Percentiles rank a stretch among this genome's conserved stretches.
Evolutionary conservation across 2,797 vertebrate species (phyloP).

Genomic region (Phylloscopus collybita): DNA sequence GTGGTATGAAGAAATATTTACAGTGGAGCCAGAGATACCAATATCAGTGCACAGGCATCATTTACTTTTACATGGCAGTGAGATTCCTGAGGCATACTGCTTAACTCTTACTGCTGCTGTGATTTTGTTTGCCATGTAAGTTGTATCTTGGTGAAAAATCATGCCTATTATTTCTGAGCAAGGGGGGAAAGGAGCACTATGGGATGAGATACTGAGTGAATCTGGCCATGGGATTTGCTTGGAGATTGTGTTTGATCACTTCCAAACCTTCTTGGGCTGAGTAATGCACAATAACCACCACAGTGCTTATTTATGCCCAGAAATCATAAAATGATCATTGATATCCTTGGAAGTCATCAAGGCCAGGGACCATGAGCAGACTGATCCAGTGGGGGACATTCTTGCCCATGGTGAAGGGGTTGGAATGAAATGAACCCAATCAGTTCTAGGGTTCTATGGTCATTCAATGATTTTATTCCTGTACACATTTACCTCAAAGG

Average conservation of each 20-base stretch:
- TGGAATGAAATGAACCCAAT: neutral
- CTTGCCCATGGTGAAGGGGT: too few relatives aligned
- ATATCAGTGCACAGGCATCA: neutral
- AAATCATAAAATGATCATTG: neutral
- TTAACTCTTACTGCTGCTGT: neutral
- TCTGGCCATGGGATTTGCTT: neutral
- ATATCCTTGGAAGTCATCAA: neutral
- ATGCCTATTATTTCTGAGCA: neutral
- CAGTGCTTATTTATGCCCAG: neutral
- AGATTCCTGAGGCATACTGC: neutral
- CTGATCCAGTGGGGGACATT: neutral
- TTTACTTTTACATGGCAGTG: neutral
- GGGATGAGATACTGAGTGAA: neutral
- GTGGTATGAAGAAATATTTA: neutral
- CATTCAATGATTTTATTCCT: neutral
- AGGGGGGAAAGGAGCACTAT: neutral
- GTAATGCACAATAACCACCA: neutral
- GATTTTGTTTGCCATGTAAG: neutral
- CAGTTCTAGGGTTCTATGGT: neutral
- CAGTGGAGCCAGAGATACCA: neutral
- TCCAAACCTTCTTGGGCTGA: neutral
- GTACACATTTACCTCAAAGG: neutral
- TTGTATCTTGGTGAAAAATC: neutral
- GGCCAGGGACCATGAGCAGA: neutral
- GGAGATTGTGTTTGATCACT: neutral